Base-by-base conservation (phyloP, 2,113 vertebrate genomes). In the Speoplatyrhinus poulsoni region DNA sequence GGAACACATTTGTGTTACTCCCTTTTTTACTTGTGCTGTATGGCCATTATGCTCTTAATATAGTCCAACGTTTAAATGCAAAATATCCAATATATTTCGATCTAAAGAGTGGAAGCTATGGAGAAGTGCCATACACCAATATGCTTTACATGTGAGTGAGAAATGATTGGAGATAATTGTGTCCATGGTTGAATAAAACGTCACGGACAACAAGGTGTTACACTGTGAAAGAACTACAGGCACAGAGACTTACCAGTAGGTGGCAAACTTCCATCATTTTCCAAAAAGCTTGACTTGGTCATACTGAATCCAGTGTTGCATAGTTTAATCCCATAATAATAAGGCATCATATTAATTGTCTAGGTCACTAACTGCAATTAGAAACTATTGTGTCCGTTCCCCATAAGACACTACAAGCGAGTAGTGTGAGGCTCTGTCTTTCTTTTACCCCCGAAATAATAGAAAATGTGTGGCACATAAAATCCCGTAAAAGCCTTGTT, bases 221-320 rank as follows among this genome's bases (percentile, higher is more conserved):
- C 36, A 9, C 53, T 15, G 13, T 33, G 4, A 58, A 58, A 32
- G 12, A 58, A 19, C 26, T 5, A 12, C 32, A 26, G 54, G 11
- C n/a, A 17, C 54, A 56, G 7, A n/a, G 6, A 17, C 17, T 76
- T 55, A 77, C 87, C 90, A 91, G 85, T 73, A 92, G 92, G 82
- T 83, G 92, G 92, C 92, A 90, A 78, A 77, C 88, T 90, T 90
- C 19, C 73, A 75, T 83, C 83, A 73, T 87, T 70, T 70, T 82
- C 70, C 55, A 55, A 6, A 19, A 9, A 12, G 19, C 48, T 1
- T 32, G 48, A 52, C 55, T 62, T 79, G 85, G 73, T 80, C 83
- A 84, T 76, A 82, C 87, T 76, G 71, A 87, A 85, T 82, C 83
- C 84, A 86, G 73, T 81, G 63, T 82, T 88, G 64, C 67, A 74